phyloP scores from a whole-genome alignment of 2,797 vertebrate species.

The Schizopygopsis pylzovi region DNA sequence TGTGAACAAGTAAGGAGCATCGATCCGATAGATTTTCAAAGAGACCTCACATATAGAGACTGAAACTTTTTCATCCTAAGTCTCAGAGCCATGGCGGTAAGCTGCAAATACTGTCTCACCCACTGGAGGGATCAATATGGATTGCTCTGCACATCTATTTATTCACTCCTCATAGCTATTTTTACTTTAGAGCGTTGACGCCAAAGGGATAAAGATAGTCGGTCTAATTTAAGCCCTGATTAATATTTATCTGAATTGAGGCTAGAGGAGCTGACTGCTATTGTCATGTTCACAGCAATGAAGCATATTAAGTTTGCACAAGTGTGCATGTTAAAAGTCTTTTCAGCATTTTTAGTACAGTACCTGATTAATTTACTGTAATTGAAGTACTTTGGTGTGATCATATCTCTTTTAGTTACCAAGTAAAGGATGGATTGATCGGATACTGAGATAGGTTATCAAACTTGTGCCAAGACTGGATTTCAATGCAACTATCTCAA shows the following conservation, averaged over 20 bases:
- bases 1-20: not conserved
- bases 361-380: not conserved
- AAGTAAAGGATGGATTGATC: no score
- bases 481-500: not conserved
- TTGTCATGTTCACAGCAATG: constrained; percentile 36
- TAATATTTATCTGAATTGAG: constrained; percentile 57
- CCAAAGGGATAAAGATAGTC: constrained; percentile 25
- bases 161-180: constrained; percentile 42
- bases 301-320: constrained; percentile 1
- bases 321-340: not conserved
- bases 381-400: not conserved
- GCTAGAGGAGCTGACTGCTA: constrained; percentile 36
- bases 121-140: constrained; percentile 39
- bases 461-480: not conserved
- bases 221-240: constrained; percentile 61
- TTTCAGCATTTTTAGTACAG: not conserved
- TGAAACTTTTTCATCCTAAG: not conserved
- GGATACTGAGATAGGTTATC: no score
- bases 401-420: not conserved
- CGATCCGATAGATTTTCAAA: not conserved
- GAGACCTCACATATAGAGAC: not conserved
- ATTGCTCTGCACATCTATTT: constrained; percentile 53
- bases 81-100: not conserved
- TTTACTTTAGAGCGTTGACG: constrained; percentile 36
- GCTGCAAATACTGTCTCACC: constrained; percentile 33